Evolutionary conservation across 2,113 vertebrate genomes (phyloP), one percentile per base, ranked within the genome.

Genomic region (Chinchilla lanigera): DNA sequence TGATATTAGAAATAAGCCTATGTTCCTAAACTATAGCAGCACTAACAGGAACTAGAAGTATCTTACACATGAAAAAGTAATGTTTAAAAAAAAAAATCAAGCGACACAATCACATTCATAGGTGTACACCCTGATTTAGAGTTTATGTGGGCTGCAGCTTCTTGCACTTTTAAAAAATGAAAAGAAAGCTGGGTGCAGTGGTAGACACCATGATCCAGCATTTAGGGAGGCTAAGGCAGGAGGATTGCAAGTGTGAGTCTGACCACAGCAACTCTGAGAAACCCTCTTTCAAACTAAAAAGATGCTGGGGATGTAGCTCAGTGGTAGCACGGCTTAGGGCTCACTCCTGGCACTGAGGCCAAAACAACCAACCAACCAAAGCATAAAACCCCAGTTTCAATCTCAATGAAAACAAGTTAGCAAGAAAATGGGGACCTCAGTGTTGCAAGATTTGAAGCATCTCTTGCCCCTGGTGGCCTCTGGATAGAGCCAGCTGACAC

Each of bases 71-170:
- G 93, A 54, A 63, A 75, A 75, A 65, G 26, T 44, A 61, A 63
- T 95, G 16, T 88, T 93, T 95, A 44, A 58, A 83, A 73, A 83
- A 73, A 93, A 54, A 81, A 89, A 56, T 9, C 60, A 26, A 95
- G 14, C 5, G 14, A 60, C 0, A 50, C 9, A 47, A 38, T 24
- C 41, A 65, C 47, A 56, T 38, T 88, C n/a, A 85, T 44, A 93
- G 16, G 28, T 30, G 38, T 1, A 56, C 0, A 4, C 38, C 60
- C 38, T 67, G 47, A 65, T 5, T 69, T 86, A 8, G 26, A 90
- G 60, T 87, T 86, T 71, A 5, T 41, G 16, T 63, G 58, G 41
- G 35, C 20, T 94, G 14, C 19, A 28, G 92, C 63, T 84, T 54
- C 54, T 65, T 54, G 3, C 26, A 52, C 77, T 87, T 77, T 8